Percentiles rank a stretch among this genome's conserved stretches.
phyloP scores from a whole-genome alignment of 1,140 invertebrate genomes.

The Pemphigus obesinymphae region DNA sequence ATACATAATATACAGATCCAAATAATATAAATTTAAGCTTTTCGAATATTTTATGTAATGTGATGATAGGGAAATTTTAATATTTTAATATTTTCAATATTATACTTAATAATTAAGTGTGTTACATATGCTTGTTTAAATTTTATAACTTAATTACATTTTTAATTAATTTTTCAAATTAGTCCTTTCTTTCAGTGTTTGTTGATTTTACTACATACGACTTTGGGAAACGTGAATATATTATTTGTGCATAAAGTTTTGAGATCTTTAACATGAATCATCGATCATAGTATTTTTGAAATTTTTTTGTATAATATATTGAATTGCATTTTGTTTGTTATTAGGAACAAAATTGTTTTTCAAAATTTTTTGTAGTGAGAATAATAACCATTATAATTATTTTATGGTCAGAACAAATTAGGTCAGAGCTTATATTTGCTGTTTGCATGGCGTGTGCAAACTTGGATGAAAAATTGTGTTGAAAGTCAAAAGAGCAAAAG shows the following conservation, averaged over 20 bases:
- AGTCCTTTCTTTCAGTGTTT: not conserved
- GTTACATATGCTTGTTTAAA: not conserved
- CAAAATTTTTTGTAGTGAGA: not conserved
- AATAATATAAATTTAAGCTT: no score
- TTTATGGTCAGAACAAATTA: not conserved
- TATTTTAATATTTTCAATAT: not conserved
- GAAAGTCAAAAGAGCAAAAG: conserved; percentile 12
- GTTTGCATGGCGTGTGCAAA: not conserved
- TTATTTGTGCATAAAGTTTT: not conserved
- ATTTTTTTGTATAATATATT: not conserved
- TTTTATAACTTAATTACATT: not conserved
- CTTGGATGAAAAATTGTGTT: conserved; percentile 12
- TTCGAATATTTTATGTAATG: no score
- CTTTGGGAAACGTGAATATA: not conserved
- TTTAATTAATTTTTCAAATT: not conserved
- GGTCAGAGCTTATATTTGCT: not conserved
- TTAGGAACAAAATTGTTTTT: not conserved
- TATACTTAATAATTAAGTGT: not conserved
- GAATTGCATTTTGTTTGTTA: not conserved
- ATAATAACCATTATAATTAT: not conserved
- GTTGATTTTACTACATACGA: no score
- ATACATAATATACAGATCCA: no score
- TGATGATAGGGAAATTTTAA: no score
- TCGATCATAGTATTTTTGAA: not conserved
- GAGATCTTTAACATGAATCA: not conserved